Percentiles rank a stretch among this genome's conserved stretches.
These are phyloP conservation scores for Eclectus roratus DNA, from an alignment of 2,113 vertebrate genomes.

Conservation along the genomic window DNA sequence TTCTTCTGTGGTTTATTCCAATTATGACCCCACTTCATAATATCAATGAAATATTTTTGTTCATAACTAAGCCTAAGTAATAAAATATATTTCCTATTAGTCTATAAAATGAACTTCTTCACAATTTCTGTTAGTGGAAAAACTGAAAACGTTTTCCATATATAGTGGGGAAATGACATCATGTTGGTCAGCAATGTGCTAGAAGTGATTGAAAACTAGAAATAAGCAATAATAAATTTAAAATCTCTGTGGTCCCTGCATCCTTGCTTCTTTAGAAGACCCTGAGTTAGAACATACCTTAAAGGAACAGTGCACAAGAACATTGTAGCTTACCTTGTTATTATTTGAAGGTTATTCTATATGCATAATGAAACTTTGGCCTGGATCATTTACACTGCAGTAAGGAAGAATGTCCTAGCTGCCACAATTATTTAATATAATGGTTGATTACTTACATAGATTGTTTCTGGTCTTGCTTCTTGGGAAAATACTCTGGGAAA, in stretches of 20 bases:
- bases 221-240: neutral
- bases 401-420: neutral
- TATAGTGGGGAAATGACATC: neutral
- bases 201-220: neutral
- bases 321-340: neutral
- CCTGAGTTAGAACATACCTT: neutral
- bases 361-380: neutral
- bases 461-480: neutral
- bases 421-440: neutral
- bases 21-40: neutral
- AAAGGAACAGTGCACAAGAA: neutral
- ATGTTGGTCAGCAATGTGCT: neutral
- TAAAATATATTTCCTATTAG: neutral
- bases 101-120: neutral
- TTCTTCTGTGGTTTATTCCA: neutral
- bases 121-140: neutral
- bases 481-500: neutral
- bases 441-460: neutral
- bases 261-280: neutral
- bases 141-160: neutral
- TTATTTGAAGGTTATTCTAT: neutral
- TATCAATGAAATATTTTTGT: neutral
- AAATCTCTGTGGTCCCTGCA: neutral
- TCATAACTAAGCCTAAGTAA: neutral
- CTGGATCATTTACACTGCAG: neutral